phyloP scores from a whole-genome alignment of 64 coral and sea anemone species.

The Cladopsammia gracilis region DNA sequence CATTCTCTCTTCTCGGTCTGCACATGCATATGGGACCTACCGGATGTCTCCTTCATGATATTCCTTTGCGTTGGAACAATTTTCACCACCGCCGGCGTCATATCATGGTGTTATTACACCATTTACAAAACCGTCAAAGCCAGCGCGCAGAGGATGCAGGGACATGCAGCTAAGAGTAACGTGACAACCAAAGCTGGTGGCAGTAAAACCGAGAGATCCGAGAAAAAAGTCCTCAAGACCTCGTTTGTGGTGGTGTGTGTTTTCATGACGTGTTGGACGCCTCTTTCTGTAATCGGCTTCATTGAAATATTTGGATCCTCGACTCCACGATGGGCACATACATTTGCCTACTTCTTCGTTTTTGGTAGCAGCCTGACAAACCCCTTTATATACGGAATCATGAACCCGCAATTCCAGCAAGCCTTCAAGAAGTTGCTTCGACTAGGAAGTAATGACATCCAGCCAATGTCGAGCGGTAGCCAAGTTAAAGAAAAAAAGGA shows the following conservation, averaged over 20 bases:
- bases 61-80: conserved; percentile 24
- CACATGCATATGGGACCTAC: conserved; percentile 55
- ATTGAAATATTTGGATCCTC: conserved; percentile 22
- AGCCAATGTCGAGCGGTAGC: conserved; percentile 5
- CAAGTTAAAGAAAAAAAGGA: neutral
- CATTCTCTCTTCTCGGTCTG: conserved; percentile 35
- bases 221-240: conserved; percentile 63
- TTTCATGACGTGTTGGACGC: conserved; percentile 74
- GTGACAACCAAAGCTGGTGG: neutral
- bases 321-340: neutral
- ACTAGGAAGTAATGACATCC: neutral
- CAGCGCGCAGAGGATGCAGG: conserved; percentile 23
- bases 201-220: neutral
- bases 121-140: conserved; percentile 75
- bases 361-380: conserved; percentile 81
- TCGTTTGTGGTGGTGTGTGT: conserved; percentile 71
- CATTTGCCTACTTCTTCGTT: conserved; percentile 71
- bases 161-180: conserved; percentile 27
- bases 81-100: conserved; percentile 5
- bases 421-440: conserved; percentile 52
- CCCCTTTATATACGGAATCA: conserved; percentile 77
- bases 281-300: conserved; percentile 63
- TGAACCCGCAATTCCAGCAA: conserved; percentile 70
- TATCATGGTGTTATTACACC: conserved; percentile 72
- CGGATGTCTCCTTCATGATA: conserved; percentile 52